Base-by-base conservation (phyloP, 92 coral and sea anemone species). In the Zoanthus sociatus region DNA sequence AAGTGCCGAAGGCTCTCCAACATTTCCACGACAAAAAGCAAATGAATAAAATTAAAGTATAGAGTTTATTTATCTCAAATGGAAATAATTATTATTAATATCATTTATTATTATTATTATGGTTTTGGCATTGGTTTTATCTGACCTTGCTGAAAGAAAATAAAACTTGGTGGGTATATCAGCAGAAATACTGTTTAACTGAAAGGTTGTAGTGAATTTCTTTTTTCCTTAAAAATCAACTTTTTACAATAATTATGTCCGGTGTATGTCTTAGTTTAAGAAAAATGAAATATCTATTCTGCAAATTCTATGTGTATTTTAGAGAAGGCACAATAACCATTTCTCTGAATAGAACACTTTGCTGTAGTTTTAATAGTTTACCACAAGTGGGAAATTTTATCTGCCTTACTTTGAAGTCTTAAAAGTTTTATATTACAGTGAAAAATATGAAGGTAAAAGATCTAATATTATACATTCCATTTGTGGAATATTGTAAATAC, bases 1-100 rank as follows among this genome's bases (percentile, higher is more conserved):
- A 6, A 97, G 99, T 78, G 92, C 90, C 14, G 91, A 90, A 73
- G 91, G 93, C 11, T 97, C 99, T 5, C 99, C 99, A 32, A 74
- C 89, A 44, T 78, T 91, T 61, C 86, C 94, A 17, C 84, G 95
- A 4, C 95, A 94, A 46, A 64, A 90, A 53, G 66, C 88, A n/a
- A 83, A 77, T 46, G 91, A 91, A 54, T 88, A 66, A 53, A 18
- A 16, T 20, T 31, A 46, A 50, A 66, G 53, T 74, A 64, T 75
- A 81, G 75, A 66, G 75, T 64, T 81, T 81, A 81, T 81, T 81
- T 81, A 81, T 81, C 13, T 66, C 75, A 81, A 61, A 81, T 64
- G 85, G 44, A 81, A 81, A 81, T 7, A 50, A 50, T 50, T 81
- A 81, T 81, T 81, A 81, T 81, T 63, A 81, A 63, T 63, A 81